A percentile compares a stretch with the other conserved stretches of the same genome.
These are phyloP conservation scores for Hucho hucho DNA, from an alignment of 2,113 vertebrate species.

Conservation along the genomic window DNA sequence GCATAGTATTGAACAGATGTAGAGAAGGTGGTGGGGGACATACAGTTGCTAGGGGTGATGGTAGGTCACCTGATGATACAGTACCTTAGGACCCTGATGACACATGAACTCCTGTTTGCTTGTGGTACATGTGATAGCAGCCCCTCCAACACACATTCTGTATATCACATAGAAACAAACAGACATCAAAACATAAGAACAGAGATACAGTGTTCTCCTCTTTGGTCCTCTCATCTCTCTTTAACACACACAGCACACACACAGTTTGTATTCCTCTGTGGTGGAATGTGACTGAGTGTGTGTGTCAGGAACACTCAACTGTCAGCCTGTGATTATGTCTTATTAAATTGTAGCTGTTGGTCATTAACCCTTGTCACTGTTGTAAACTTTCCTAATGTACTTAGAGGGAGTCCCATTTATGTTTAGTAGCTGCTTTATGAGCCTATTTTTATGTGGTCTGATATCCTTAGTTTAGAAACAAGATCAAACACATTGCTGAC, in stretches of 20 bases:
- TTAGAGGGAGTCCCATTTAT: too few species aligned
- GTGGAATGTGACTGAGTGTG: slow-evolving; percentile 6
- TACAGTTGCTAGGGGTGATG: background rate
- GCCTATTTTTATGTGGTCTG: too few species aligned
- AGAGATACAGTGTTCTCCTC: background rate
- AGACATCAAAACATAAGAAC: background rate
- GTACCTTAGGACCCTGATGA: background rate
- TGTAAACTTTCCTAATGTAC: too few species aligned
- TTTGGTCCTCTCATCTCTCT: background rate
- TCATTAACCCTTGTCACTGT: slow-evolving; percentile 17
- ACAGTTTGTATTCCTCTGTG: background rate
- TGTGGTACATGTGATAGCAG: slow-evolving; percentile 30
- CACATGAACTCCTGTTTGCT: slow-evolving; percentile 27
- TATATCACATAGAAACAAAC: slow-evolving; percentile 1
- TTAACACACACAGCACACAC: background rate
- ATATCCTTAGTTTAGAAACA: too few species aligned
- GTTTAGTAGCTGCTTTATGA: too few species aligned
- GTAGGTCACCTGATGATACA: slow-evolving; percentile 1
- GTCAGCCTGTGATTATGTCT: slow-evolving; percentile 28
- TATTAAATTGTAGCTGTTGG: slow-evolving; percentile 30
- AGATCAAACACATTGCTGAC: too few species aligned
- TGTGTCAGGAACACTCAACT: slow-evolving; percentile 37
- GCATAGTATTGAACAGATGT: too few species aligned
- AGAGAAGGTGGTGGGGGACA: too few species aligned
- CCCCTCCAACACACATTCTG: slow-evolving; percentile 22